Conservation (phyloP, 2,113 vertebrate genomes). For the Xenopus tropicalis region DNA sequence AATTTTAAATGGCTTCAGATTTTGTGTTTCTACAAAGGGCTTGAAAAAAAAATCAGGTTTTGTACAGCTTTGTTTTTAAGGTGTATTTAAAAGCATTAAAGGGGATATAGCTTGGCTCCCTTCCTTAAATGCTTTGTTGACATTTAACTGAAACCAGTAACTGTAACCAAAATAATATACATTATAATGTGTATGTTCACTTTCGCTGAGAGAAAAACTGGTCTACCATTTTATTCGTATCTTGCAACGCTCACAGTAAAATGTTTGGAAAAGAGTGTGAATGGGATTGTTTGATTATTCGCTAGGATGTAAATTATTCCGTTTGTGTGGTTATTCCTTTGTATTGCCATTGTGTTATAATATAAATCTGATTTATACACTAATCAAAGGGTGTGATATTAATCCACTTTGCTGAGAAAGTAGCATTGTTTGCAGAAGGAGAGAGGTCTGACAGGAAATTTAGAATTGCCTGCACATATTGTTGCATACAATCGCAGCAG, state of each 20-base stretch:
- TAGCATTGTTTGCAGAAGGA: too few relatives aligned
- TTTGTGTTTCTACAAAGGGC: background rate
- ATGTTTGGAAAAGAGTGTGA: constrained; percentile 9
- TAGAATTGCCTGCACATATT: too few relatives aligned
- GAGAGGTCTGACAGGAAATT: too few relatives aligned
- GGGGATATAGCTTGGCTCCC: background rate
- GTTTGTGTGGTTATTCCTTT: too few relatives aligned
- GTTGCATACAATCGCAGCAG: too few relatives aligned
- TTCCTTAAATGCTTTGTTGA: background rate
- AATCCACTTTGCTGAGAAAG: too few relatives aligned
- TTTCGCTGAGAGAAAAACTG: background rate
- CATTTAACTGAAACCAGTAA: constrained; percentile 2
- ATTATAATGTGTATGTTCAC: background rate
- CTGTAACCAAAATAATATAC: background rate
- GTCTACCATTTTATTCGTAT: background rate
- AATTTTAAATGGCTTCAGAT: background rate
- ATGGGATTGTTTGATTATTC: background rate
- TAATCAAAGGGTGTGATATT: too few relatives aligned
- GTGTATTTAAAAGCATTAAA: constrained; percentile 18
- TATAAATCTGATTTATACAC: too few relatives aligned
- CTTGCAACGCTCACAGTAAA: constrained; percentile 14
- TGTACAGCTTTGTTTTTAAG: constrained; percentile 17
- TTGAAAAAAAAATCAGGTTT: constrained; percentile 20
- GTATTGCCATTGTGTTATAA: too few relatives aligned
- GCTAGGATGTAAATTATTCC: background rate